These are phyloP conservation scores for Pseudolaguvia tuberculata DNA, from an alignment of 2,113 vertebrate genomes.

Conservation along the genomic window DNA sequence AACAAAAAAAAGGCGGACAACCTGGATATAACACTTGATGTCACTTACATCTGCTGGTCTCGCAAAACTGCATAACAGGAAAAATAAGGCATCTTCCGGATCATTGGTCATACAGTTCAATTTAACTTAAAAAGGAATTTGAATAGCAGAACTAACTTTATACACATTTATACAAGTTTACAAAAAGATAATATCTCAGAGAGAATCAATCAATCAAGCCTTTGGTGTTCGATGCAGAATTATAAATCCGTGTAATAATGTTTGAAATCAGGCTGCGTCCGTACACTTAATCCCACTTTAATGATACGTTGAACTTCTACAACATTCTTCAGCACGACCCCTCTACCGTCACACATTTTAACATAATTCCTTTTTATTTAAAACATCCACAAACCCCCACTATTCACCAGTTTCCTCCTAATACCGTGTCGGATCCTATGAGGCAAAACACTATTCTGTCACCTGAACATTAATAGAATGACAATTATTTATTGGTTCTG, in stretches of 20 bases:
- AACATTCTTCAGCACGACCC: not conserved
- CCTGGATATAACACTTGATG: not conserved
- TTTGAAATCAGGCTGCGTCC: too few species aligned
- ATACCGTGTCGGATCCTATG: too few species aligned
- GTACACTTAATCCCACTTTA: not conserved
- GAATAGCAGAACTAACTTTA: not conserved
- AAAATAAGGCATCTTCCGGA: conserved; percentile 45
- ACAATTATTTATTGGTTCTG: too few species aligned
- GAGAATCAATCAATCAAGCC: not conserved
- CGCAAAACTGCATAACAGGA: conserved; percentile 14
- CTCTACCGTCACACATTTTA: not conserved
- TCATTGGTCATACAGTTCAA: not conserved
- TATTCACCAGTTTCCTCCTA: not conserved
- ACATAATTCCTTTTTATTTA: not conserved
- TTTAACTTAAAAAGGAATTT: not conserved
- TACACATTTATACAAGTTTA: not conserved
- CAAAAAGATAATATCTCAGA: not conserved
- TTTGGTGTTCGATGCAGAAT: not conserved
- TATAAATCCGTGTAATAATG: not conserved
- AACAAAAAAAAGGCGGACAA: not conserved
- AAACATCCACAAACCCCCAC: not conserved
- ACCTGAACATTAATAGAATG: not conserved
- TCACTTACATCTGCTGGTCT: conserved; percentile 8
- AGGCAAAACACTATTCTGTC: not conserved
- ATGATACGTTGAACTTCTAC: not conserved